Percentiles rank a stretch among this genome's conserved stretches.
Evolutionary conservation across 2,113 vertebrate genomes (phyloP).

Genomic region (Onychostruthus taczanowskii): DNA sequence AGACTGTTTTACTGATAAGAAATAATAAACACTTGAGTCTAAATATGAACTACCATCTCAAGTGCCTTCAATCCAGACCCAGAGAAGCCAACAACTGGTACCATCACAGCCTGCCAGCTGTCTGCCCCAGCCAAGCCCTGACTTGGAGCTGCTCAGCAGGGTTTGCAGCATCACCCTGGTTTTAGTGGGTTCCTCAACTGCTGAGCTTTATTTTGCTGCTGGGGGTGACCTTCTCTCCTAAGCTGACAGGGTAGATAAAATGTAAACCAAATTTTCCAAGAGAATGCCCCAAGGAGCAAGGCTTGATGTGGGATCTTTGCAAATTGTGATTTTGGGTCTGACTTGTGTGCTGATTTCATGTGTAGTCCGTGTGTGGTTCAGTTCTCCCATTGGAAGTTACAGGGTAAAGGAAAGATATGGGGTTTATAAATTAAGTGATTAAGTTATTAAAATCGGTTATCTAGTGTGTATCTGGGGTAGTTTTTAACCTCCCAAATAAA

Average conservation of each 20-base stretch:
- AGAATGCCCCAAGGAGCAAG: neutral
- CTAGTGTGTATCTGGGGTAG: neutral
- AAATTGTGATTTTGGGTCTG: neutral
- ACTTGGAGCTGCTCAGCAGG: too few species aligned
- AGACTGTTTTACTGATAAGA: too few species aligned
- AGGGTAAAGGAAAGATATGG: neutral
- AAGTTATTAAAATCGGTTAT: neutral
- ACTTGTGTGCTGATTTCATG: neutral
- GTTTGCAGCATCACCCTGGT: neutral
- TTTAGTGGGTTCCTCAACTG: neutral
- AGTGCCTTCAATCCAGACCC: too few species aligned
- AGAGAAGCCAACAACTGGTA: too few species aligned
- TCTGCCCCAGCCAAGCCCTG: fast-evolving
- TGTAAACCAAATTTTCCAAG: neutral
- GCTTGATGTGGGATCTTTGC: neutral
- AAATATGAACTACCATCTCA: too few species aligned
- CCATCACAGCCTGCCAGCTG: neutral
- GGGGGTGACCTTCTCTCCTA: neutral
- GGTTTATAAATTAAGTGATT: neutral
- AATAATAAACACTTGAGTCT: too few species aligned
- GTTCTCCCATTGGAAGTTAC: neutral
- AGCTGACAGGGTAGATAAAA: neutral
- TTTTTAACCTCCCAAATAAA: neutral
- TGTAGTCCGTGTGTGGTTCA: neutral
- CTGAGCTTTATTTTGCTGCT: neutral